Evolutionary conservation across 2,888 invertebrate genomes (phyloP).

Genomic region (Oxycera nigricornis): DNA sequence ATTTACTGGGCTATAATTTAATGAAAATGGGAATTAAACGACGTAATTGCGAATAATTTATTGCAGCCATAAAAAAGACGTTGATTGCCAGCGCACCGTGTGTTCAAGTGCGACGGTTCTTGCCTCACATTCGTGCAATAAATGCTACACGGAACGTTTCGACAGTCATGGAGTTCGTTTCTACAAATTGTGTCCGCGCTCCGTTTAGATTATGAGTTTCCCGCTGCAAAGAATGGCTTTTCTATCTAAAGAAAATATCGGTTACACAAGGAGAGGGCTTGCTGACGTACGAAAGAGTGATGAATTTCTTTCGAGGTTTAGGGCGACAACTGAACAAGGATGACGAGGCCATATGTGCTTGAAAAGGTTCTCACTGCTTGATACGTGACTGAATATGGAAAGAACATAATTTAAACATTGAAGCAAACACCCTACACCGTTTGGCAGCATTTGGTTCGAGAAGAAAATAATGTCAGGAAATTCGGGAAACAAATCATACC

Average conservation of each 20-base stretch:
- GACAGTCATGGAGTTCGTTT: conserved; percentile 1
- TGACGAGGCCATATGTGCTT: conserved; percentile 16
- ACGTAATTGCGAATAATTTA: conserved; percentile 48
- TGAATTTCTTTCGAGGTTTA: neutral
- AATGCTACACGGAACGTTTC: neutral
- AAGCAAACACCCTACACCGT: neutral
- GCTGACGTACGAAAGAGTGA: conserved; percentile 21
- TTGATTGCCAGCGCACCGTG: conserved; percentile 38
- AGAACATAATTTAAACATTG: neutral
- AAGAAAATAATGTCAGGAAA: neutral
- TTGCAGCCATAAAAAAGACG: conserved; percentile 45
- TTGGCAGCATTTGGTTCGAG: neutral
- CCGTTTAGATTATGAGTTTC: conserved; percentile 24
- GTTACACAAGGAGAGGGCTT: neutral
- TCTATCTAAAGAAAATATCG: conserved; percentile 2
- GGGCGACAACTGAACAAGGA: conserved; percentile 1
- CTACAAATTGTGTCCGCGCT: conserved; percentile 25
- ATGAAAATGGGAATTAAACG: conserved; percentile 48
- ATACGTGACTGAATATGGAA: neutral
- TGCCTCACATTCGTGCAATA: neutral
- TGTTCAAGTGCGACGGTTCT: conserved; percentile 5
- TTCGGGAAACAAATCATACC: neutral
- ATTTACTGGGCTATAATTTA: conserved; percentile 48
- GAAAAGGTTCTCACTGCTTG: neutral
- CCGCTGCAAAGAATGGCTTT: conserved; percentile 25